Evolutionary conservation across 2,113 vertebrate genomes (phyloP), one percentile per base, ranked within the genome.

Genomic region (Phrynosoma platyrhinos): DNA sequence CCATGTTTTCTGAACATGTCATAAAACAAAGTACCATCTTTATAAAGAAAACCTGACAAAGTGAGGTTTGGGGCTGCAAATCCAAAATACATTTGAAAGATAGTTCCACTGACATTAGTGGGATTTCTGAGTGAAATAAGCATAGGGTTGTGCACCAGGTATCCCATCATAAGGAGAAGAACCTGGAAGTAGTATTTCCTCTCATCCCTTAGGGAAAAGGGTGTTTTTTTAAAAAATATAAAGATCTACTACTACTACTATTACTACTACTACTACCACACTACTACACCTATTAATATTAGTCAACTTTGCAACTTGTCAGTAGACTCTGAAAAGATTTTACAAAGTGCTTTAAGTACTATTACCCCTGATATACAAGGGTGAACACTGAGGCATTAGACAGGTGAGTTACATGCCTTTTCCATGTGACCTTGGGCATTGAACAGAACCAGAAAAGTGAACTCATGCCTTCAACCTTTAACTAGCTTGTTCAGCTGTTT

Each of bases 301-400:
- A 94, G 92, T 94, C 76, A 76, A 87, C 74, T 16, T 83, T 82
- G 91, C 94, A 85, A 92, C 92, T n/a, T 58, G 47, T 52, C 85
- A 78, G 40, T 1, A 83, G 72, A 83, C 0, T 52, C 90, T 85
- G 14, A 82, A 78, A 92, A 81, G 30, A 92, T 89, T 91, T 72
- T 64, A 83, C 78, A 89, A 87, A 94, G 93, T 93, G 91, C 91
- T 92, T 79, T 69, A 55, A 3, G 89, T 92, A 95, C 90, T 90
- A 93, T 91, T 92, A 88, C 92, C 91, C 92, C 94, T 91, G 92
- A 93, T 95, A 95, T 93, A 94, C 91, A 92, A 92, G 92, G 90
- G 92, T 94, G 21, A 94, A 92, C 94, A 91, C 93, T 93, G 93
- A 93, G 94, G 92, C 91, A 93, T 87, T 92, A 87, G 92, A 88